Base-by-base conservation (phyloP, 2,888 invertebrate genomes). In the Drosophila mulleri region DNA sequence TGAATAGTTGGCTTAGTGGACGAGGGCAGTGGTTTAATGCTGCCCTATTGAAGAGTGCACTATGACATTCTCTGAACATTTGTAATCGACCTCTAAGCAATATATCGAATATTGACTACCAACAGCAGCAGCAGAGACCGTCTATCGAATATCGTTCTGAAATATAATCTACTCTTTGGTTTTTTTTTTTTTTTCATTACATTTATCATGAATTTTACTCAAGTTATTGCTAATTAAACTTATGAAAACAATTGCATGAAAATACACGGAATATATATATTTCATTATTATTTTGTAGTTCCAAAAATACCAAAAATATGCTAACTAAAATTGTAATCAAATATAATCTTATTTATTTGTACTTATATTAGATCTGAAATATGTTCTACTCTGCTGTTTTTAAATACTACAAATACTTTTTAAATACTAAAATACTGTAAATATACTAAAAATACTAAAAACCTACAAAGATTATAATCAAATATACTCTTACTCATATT, bases 1-100 rank as follows among this genome's bases (percentile, higher is more conserved):
- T 69, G 78, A 72, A 78, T 83, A 83, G 87, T 81, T 83, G 78
- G 78, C 66, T 70, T 73, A 80, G 78, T 81, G 86, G 82, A 80
- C 81, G 78, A 69, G 83, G 86, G 83, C 77, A 71, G 44, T 57
- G 37, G 48, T 57, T 75, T 57, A 20, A 11, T 9, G 9, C 18
- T 37, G 18, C 35, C 0, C 29, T 47, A 37, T 12, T 16, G 23
- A 11, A 20, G 23, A 8, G 9, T 16, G 45, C 23, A 14, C 18
- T 14, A 5, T 18, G 45, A n/a, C 12, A 14, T 9, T 14, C 9
- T 37, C 44, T 26, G n/a, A n/a, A 18, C 5, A 23, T 12, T 16
- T n/a, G 35, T 26, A 47, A 45, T 3, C 7, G 5, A 8, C 14
- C 2, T 4, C 32, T 14, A 18, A 7, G 0, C 26, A 1, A 26